Conservation (phyloP, 1,140 invertebrate genomes). For the Heliconius congener region DNA sequence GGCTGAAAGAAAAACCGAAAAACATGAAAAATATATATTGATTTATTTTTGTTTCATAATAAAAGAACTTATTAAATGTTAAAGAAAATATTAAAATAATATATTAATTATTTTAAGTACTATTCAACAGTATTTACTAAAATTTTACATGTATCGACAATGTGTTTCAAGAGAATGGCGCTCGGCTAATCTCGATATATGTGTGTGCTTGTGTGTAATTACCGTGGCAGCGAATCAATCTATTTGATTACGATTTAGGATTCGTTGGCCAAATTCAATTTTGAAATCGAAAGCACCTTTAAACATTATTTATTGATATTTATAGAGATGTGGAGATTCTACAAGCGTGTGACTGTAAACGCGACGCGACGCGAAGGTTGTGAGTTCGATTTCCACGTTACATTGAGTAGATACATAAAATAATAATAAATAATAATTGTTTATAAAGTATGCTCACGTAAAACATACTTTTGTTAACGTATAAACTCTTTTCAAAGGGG, state of each 20-base stretch:
- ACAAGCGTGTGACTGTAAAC: no score
- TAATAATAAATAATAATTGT: background rate
- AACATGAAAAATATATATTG: no score
- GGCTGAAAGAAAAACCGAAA: no score
- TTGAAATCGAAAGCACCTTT: background rate
- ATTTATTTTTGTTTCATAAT: no score
- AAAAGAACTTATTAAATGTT: no score
- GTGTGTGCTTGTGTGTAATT: slow-evolving; percentile 21
- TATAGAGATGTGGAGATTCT: no score
- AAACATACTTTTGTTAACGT: background rate
- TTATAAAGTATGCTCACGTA: background rate
- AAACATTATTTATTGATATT: background rate
- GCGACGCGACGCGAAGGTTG: no score
- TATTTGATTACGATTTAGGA: slow-evolving; percentile 15
- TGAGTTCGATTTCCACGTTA: no score
- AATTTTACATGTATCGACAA: background rate
- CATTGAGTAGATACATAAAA: no score
- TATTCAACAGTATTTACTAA: background rate
- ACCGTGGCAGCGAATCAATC: slow-evolving; percentile 21
- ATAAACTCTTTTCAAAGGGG: no score
- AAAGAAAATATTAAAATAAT: no score
- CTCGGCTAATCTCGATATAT: slow-evolving; percentile 17
- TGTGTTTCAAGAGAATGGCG: background rate
- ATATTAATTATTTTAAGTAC: no score
- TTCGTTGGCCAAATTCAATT: slow-evolving; percentile 13